Evolutionary conservation across 2,113 vertebrate genomes (phyloP).

Genomic region (Lepus timidus): DNA sequence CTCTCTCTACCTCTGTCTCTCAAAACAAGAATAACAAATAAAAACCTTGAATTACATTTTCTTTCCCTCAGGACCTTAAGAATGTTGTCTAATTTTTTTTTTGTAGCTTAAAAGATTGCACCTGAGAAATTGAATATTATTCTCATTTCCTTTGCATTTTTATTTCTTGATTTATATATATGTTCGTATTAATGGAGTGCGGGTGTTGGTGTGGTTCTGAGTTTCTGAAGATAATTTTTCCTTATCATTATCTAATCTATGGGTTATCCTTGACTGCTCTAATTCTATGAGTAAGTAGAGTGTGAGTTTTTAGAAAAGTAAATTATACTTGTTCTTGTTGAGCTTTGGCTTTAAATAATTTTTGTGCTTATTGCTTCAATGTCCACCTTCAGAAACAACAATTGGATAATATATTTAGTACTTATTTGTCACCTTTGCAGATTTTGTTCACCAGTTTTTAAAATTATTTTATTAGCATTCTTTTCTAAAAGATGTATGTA

Average conservation of each 20-base stretch:
- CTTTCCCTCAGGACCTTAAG: not conserved
- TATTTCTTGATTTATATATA: not conserved
- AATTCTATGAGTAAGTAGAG: not conserved
- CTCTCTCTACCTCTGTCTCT: too few species aligned
- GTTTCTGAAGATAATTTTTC: not conserved
- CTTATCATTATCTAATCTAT: not conserved
- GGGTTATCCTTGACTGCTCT: not conserved
- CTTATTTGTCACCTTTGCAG: not conserved
- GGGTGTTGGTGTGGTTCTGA: not conserved
- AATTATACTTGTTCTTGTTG: not conserved
- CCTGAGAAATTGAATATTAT: not conserved
- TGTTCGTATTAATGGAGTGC: not conserved
- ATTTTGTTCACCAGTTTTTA: not conserved
- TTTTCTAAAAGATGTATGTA: too few species aligned
- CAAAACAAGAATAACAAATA: not conserved
- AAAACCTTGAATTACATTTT: not conserved
- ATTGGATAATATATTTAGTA: not conserved
- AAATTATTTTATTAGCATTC: not conserved
- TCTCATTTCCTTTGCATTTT: not conserved
- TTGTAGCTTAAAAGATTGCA: not conserved
- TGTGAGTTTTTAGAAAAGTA: not conserved
- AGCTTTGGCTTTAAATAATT: not conserved
- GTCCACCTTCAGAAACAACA: not conserved
- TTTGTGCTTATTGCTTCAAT: not conserved
- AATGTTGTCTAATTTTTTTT: not conserved